Evolutionary conservation across 1,140 invertebrate genomes (phyloP), one percentile per base, ranked within the genome.

Genomic region (Ostrea denselamellosa): DNA sequence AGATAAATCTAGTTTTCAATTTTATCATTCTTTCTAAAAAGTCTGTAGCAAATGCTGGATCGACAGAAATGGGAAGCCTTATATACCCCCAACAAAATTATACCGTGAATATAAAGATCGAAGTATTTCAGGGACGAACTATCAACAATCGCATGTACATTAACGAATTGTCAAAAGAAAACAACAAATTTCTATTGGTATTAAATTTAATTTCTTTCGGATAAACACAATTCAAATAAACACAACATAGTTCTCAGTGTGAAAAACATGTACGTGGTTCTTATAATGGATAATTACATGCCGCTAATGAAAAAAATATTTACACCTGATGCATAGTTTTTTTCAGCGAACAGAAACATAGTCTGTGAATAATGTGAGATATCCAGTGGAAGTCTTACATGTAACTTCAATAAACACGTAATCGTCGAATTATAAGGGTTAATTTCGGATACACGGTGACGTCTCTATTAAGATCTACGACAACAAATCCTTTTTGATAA

Each of bases 401-500:
- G 68, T 25, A 77, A 25, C 68, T 62, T 62, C 56, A 62, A 34
- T 22, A 28, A 77, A 77, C 68, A 77, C 22, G 28, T 77, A 77
- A 77, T 77, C 14, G 68, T 77, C 22, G 14, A 77, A 71, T 28
- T 9, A 77, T 34, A 34, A 28, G 25, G 25, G 10, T 14, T 28
- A 9, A 77, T 77, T 77, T 77, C 68, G 68, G 68, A 77, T 83
- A 77, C 34, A 52, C 12, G n/a, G 19, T 34, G 10, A 62, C 68
- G 56, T 54, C 25, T 77, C 25, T 28, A 25, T 28, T 77, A 77
- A 14, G 68, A 77, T 77, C 83, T 54, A 86, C 86, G 65, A 85
- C 93, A 93, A 28, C 89, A 90, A 65, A 94, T 91, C 22, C 94
- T 88, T 53, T 92, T 87, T 85, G 91, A 90, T 52, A 95, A 88